Percentiles rank a stretch among this genome's conserved stretches.
These are phyloP conservation scores for Phlogophora meticulosa DNA, from an alignment of 2,888 invertebrate species.

Conservation along the genomic window DNA sequence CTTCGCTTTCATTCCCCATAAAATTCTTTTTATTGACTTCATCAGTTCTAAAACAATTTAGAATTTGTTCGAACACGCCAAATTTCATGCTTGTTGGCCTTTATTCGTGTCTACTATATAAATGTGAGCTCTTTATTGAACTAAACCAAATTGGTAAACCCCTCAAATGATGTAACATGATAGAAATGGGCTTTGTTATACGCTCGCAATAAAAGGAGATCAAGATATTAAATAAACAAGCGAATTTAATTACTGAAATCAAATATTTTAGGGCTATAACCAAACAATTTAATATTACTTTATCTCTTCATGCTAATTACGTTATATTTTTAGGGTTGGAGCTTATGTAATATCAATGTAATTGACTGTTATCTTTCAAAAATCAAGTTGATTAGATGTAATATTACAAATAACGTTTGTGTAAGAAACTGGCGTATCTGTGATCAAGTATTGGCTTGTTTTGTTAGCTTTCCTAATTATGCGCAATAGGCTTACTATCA, in stretches of 20 bases:
- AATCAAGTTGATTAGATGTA: slow-evolving; percentile 34
- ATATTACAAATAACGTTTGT: slow-evolving; percentile 33
- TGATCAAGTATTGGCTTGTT: slow-evolving; percentile 4
- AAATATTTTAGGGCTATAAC: slow-evolving; percentile 16
- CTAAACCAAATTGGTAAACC: slow-evolving; percentile 10
- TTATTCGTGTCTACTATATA: slow-evolving; percentile 28
- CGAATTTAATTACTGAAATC: slow-evolving; percentile 39
- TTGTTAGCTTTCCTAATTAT: slow-evolving; percentile 4
- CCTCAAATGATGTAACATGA: slow-evolving; percentile 17
- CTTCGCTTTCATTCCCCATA: slow-evolving; percentile 4
- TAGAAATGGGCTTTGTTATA: slow-evolving; percentile 16
- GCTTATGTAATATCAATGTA: slow-evolving; percentile 38
- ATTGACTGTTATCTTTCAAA: slow-evolving; percentile 28
- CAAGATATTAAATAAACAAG: slow-evolving; percentile 26
- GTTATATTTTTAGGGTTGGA: slow-evolving; percentile 16
- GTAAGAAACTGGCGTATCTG: slow-evolving; percentile 16
- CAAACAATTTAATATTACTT: slow-evolving; percentile 13
- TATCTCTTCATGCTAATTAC: slow-evolving; percentile 27
- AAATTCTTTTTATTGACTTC: slow-evolving; percentile 37
- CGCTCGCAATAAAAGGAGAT: slow-evolving; percentile 6
- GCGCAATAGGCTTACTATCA: neutral
- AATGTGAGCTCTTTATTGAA: slow-evolving; percentile 23
- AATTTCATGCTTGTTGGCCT: slow-evolving; percentile 38
- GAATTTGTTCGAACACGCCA: slow-evolving; percentile 35
- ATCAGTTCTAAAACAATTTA: slow-evolving; percentile 34